A percentile compares a stretch with the other conserved stretches of the same genome.
Conservation (phyloP, 2,888 invertebrate species). For the Cerastoderma edule region DNA sequence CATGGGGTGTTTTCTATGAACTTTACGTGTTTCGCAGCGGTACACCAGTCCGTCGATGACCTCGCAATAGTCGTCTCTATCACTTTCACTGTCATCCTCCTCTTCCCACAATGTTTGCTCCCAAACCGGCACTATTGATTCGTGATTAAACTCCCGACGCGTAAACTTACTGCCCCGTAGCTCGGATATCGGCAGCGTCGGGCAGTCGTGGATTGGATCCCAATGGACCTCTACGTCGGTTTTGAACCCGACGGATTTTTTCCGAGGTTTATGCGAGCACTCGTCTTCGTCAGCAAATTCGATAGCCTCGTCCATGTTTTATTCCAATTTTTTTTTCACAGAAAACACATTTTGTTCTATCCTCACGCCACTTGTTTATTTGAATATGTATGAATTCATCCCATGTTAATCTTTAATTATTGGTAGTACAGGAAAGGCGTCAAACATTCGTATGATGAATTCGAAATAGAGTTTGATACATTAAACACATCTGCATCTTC, state of each 20-base stretch:
- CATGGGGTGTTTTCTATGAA: conserved; percentile 28
- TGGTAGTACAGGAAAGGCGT: too few species aligned
- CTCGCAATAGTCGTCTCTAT: not conserved
- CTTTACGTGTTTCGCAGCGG: conserved; percentile 23
- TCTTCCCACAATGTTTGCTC: not conserved
- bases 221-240: not conserved
- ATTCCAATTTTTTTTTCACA: too few species aligned
- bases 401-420: too few species aligned
- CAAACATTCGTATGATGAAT: too few species aligned
- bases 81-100: not conserved
- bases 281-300: not conserved
- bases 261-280: not conserved
- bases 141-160: not conserved
- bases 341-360: too few species aligned
- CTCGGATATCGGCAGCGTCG: conserved; percentile 5
- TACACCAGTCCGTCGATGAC: conserved; percentile 15
- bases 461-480: too few species aligned
- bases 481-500: too few species aligned
- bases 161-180: conserved; percentile 8
- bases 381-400: too few species aligned
- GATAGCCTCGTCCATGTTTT: not conserved
- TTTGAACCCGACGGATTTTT: conserved; percentile 12
- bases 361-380: too few species aligned
- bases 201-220: conserved; percentile 8
- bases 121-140: not conserved